These are phyloP conservation scores for Chunga burmeisteri DNA, from an alignment of 2,113 vertebrate genomes.

Conservation along the genomic window DNA sequence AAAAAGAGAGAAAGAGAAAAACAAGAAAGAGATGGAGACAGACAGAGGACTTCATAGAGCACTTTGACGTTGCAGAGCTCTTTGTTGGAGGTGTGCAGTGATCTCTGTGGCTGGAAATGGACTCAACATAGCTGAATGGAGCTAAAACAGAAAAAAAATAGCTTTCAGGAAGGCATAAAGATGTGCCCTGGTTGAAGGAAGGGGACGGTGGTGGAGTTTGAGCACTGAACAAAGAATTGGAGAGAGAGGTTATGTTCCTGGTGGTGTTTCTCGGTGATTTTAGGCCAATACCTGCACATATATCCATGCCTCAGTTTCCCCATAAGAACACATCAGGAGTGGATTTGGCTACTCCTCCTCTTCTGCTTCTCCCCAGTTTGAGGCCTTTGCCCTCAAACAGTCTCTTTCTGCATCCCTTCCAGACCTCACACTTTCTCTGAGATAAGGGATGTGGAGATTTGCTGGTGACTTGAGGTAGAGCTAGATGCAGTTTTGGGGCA, in stretches of 20 bases:
- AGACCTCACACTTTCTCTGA: rapidly evolving
- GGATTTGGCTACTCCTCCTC: not conserved
- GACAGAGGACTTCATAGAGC: not conserved
- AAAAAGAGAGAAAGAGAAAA: not conserved
- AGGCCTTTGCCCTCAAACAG: not conserved
- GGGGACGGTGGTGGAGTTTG: not conserved
- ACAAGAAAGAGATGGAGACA: not conserved
- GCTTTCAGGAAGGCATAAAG: not conserved
- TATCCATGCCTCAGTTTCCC: not conserved
- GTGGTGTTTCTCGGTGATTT: not conserved
- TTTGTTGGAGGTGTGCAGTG: not conserved
- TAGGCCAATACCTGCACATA: not conserved
- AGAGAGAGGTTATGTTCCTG: rapidly evolving
- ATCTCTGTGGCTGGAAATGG: not conserved
- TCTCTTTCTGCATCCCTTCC: not conserved
- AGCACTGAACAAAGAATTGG: not conserved
- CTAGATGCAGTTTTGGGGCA: not conserved
- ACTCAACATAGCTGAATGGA: rapidly evolving
- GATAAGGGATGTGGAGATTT: not conserved
- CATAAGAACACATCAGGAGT: not conserved
- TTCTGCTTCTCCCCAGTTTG: not conserved
- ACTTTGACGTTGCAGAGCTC: not conserved
- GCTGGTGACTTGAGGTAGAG: not conserved
- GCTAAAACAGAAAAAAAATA: not conserved
- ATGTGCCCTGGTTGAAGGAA: not conserved